Evolutionary conservation across 2,888 invertebrate species (phyloP).

Genomic region (Serripes groenlandicus): DNA sequence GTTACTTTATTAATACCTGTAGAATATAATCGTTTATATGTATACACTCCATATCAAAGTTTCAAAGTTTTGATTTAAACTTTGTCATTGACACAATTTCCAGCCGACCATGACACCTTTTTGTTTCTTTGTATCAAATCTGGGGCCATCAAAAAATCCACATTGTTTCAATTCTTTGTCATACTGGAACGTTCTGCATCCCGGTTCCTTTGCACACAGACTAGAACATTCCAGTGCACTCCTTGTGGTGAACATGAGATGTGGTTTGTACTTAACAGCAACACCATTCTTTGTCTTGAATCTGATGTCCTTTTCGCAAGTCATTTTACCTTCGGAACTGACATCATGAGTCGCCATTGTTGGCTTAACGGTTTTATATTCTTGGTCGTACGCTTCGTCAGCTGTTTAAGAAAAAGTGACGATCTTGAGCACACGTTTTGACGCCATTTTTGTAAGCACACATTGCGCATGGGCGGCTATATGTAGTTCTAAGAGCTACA

Average conservation of each 20-base stretch:
- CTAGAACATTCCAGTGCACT: constrained; percentile 4
- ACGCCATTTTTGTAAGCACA: no score
- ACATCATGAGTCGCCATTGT: no score
- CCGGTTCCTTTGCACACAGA: neutral
- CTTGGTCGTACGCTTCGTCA: no score
- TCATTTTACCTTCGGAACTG: no score
- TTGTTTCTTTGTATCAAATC: neutral
- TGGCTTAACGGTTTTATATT: no score
- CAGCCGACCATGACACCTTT: neutral
- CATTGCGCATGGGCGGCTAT: no score
- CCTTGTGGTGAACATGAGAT: neutral
- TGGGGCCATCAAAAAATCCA: neutral
- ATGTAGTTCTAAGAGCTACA: no score
- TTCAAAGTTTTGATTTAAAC: neutral
- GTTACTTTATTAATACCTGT: neutral
- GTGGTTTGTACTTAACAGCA: neutral
- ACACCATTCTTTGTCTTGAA: neutral
- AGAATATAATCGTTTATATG: neutral
- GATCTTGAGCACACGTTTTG: no score
- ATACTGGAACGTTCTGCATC: neutral
- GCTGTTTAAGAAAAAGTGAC: no score
- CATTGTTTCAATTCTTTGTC: neutral
- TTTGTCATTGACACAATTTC: neutral
- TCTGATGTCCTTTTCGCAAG: constrained; percentile 2
- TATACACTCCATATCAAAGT: neutral